phyloP scores from a whole-genome alignment of 2,888 invertebrate genomes.

The Drosophila fulvimacula region DNA sequence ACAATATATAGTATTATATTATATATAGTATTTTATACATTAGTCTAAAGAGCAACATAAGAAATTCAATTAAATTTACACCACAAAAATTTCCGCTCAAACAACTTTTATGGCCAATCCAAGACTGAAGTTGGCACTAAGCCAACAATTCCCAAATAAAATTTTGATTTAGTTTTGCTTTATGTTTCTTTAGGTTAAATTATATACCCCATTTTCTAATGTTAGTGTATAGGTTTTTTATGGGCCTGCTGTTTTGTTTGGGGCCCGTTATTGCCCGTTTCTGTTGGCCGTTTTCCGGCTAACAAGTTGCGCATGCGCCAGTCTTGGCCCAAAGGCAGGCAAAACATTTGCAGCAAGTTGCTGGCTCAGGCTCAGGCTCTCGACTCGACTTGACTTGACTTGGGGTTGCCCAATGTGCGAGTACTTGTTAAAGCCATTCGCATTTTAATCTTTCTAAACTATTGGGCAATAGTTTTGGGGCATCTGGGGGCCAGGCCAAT shows the following conservation, averaged over 20 bases:
- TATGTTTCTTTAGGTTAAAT: neutral
- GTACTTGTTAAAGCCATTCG: conserved; percentile 49
- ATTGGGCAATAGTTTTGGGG: conserved; percentile 68
- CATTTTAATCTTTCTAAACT: conserved; percentile 77
- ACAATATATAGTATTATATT: neutral
- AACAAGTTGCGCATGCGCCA: conserved; percentile 57
- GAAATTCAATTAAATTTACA: neutral
- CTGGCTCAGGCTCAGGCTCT: conserved; percentile 15
- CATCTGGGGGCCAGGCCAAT: conserved; percentile 34
- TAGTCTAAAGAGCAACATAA: too few relatives aligned
- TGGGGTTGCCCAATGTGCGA: conserved; percentile 59
- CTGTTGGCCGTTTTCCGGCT: conserved; percentile 56
- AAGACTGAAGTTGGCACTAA: too few relatives aligned
- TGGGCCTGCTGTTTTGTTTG: conserved; percentile 19
- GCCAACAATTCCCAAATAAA: neutral
- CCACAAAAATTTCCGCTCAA: neutral
- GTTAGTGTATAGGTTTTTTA: conserved; percentile 21
- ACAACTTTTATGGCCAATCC: neutral
- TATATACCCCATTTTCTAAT: conserved; percentile 8
- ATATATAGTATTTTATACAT: neutral
- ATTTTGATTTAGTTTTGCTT: neutral
- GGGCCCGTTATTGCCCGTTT: conserved; percentile 30
- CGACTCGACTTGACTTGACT: conserved; percentile 29
- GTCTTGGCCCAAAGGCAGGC: conserved; percentile 46
- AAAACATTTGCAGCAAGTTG: conserved; percentile 26